phyloP scores from a whole-genome alignment of 2,797 vertebrate genomes.

The Mormyrus hasselquistii region DNA sequence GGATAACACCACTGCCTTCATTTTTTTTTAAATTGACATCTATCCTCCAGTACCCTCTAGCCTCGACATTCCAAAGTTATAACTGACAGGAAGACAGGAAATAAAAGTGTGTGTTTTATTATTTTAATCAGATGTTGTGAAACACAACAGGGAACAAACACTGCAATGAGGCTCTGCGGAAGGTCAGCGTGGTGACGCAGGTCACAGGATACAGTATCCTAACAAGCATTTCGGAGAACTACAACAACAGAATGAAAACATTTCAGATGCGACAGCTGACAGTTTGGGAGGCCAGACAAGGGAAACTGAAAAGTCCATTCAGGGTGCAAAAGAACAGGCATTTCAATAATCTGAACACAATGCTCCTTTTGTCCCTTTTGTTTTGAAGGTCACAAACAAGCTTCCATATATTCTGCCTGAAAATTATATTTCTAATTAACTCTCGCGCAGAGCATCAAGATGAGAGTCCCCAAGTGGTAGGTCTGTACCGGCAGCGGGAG shows the following conservation, averaged over 20 bases:
- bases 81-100: neutral
- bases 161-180: too few species aligned
- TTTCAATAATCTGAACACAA: conserved; percentile 12
- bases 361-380: neutral
- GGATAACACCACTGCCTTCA: neutral
- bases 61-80: neutral
- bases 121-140: neutral
- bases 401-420: neutral
- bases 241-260: neutral
- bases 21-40: neutral
- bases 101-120: neutral
- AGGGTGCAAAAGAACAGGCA: neutral
- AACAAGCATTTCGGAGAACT: neutral
- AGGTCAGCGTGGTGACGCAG: neutral
- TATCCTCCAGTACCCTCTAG: neutral
- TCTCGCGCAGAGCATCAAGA: neutral
- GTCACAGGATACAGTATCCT: neutral
- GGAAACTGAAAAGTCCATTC: conserved; percentile 15
- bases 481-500: neutral
- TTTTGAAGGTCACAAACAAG: neutral
- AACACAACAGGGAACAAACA: neutral
- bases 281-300: neutral
- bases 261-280: neutral
- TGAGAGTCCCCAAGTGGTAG: neutral
- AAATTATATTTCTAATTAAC: conserved; percentile 3